Conservation (phyloP, 2,113 vertebrate genomes). For the Syrrhaptes paradoxus region DNA sequence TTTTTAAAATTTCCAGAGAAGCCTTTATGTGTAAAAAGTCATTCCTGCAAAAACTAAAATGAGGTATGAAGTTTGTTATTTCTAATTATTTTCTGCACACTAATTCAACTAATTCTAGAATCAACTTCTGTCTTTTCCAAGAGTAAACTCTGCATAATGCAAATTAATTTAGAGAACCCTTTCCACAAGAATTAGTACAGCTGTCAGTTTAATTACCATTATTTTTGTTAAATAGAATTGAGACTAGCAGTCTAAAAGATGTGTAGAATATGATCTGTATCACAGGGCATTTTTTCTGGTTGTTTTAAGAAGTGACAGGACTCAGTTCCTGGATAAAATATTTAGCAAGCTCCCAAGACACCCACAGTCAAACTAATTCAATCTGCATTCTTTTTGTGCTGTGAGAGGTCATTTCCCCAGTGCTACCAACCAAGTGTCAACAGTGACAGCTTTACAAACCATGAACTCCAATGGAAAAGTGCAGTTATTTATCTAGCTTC, state of each 20-base stretch:
- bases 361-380: slow-evolving; percentile 43
- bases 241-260: background rate
- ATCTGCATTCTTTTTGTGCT: slow-evolving; percentile 51
- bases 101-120: background rate
- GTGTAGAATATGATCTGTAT: background rate
- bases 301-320: slow-evolving; percentile 20
- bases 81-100: background rate
- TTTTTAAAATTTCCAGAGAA: background rate
- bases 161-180: background rate
- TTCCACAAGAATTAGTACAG: background rate
- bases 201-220: background rate
- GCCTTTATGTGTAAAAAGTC: background rate
- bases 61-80: background rate
- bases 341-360: slow-evolving; percentile 54
- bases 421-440: slow-evolving; percentile 29
- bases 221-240: background rate
- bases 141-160: background rate
- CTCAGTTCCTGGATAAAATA: slow-evolving; percentile 15
- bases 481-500: slow-evolving; percentile 32
- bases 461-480: background rate
- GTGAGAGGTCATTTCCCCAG: slow-evolving; percentile 32
- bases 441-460: slow-evolving; percentile 48
- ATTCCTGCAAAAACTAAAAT: background rate
- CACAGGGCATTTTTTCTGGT: slow-evolving; percentile 7
- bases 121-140: background rate